Percentiles rank a stretch among this genome's conserved stretches.
Conservation (phyloP, 2,797 vertebrate species). For the Ctenochaetus hawaiiensis region DNA sequence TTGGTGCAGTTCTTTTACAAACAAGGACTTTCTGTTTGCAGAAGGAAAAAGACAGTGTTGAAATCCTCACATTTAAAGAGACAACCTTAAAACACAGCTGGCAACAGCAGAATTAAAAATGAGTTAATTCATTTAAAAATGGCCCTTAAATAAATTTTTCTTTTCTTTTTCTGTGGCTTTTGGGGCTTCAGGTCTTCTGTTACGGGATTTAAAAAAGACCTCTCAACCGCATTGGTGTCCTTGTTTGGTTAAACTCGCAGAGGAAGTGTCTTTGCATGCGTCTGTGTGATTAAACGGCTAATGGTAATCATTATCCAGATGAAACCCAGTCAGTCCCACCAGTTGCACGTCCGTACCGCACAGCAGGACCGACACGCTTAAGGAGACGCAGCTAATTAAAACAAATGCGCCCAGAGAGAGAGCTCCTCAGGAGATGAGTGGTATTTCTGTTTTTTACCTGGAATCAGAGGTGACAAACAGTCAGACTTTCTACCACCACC, state of each 20-base stretch:
- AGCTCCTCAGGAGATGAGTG: neutral
- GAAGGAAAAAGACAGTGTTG: neutral
- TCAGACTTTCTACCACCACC: neutral
- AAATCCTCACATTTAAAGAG: neutral
- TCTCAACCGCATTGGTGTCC: neutral
- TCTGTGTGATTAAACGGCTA: slow-evolving; percentile 19
- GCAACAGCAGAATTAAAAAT: neutral
- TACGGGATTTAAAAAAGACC: no score
- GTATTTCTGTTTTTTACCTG: slow-evolving; percentile 7
- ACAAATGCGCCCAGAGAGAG: neutral
- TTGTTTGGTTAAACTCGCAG: neutral
- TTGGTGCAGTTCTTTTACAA: no score
- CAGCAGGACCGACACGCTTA: neutral
- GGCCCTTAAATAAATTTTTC: neutral
- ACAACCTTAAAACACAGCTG: neutral
- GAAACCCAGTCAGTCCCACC: neutral
- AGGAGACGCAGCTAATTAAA: neutral
- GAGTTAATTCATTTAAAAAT: neutral
- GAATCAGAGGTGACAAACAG: neutral
- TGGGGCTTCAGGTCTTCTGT: neutral
- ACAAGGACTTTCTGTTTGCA: neutral
- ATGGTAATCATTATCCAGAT: slow-evolving; percentile 9
- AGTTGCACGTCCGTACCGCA: neutral
- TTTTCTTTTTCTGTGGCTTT: neutral
- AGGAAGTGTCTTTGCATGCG: neutral